Evolutionary conservation across 2,113 vertebrate genomes (phyloP).

Genomic region (Sula dactylatra): DNA sequence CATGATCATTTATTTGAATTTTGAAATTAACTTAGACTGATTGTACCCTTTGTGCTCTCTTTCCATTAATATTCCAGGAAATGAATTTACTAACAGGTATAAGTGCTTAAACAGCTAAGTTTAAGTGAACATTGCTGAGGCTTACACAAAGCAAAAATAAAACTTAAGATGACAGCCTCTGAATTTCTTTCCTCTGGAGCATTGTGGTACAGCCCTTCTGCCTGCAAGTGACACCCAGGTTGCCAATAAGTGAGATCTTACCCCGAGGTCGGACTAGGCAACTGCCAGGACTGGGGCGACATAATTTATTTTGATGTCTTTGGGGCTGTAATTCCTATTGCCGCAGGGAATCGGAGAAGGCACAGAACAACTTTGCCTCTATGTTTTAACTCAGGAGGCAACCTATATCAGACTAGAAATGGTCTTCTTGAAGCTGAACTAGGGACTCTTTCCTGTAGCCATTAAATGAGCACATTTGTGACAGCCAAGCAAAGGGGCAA

Average conservation of each 20-base stretch:
- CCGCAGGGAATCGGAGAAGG: not conserved
- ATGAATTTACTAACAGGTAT: not conserved
- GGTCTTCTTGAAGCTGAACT: not conserved
- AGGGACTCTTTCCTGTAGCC: not conserved
- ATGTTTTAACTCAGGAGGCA: not conserved
- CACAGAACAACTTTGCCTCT: not conserved
- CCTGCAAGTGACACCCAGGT: not conserved
- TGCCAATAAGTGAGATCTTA: not conserved
- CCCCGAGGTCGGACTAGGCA: not conserved
- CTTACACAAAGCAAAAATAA: not conserved
- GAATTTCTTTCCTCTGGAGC: not conserved
- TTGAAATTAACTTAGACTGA: constrained; percentile 1
- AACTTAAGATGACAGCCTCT: not conserved
- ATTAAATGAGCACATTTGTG: not conserved
- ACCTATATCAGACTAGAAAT: not conserved
- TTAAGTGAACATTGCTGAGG: not conserved
- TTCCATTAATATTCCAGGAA: constrained; percentile 15
- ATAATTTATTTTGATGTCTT: not conserved
- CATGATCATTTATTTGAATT: not conserved
- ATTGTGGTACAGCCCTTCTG: not conserved
- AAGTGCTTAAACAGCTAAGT: not conserved
- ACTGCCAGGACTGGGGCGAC: not conserved
- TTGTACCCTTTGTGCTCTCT: not conserved
- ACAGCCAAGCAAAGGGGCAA: not conserved
- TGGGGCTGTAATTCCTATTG: not conserved